These are phyloP conservation scores for Caenorhabditis wallacei DNA, from an alignment of 2,888 invertebrate species.

Conservation along the genomic window DNA sequence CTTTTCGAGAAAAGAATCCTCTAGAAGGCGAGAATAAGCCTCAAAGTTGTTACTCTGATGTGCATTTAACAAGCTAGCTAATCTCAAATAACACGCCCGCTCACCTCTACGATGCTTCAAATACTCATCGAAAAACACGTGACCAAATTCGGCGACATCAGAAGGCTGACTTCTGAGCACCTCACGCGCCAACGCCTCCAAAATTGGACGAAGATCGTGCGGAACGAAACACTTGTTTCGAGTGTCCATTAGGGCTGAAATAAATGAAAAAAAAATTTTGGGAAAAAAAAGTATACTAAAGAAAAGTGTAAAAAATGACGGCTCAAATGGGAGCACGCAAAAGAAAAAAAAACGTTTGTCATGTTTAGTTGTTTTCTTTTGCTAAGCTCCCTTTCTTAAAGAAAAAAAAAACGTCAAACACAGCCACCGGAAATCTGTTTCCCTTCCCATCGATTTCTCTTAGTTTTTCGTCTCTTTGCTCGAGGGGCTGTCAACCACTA, in stretches of 20 bases:
- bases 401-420: conserved; percentile 29
- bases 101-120: conserved; percentile 75
- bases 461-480: background rate
- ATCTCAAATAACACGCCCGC: background rate
- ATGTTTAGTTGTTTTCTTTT: conserved; percentile 32
- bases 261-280: background rate
- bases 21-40: too few species aligned
- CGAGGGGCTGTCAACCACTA: too few species aligned
- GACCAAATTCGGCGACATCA: conserved; percentile 78
- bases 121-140: conserved; percentile 80
- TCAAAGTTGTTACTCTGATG: background rate
- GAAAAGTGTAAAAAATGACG: background rate
- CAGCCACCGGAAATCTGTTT: conserved; percentile 28
- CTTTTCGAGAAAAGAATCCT: too few species aligned
- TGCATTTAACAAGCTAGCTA: background rate
- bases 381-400: conserved; percentile 26
- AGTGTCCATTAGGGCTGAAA: conserved; percentile 17
- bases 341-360: conserved; percentile 13
- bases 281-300: background rate
- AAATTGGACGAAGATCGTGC: conserved; percentile 79
- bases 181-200: conserved; percentile 77
- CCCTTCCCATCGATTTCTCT: background rate
- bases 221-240: conserved; percentile 77
- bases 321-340: conserved; percentile 1
- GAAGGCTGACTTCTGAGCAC: conserved; percentile 76